These are phyloP conservation scores for Thamnophis elegans DNA, from an alignment of 2,797 vertebrate genomes.

Conservation along the genomic window DNA sequence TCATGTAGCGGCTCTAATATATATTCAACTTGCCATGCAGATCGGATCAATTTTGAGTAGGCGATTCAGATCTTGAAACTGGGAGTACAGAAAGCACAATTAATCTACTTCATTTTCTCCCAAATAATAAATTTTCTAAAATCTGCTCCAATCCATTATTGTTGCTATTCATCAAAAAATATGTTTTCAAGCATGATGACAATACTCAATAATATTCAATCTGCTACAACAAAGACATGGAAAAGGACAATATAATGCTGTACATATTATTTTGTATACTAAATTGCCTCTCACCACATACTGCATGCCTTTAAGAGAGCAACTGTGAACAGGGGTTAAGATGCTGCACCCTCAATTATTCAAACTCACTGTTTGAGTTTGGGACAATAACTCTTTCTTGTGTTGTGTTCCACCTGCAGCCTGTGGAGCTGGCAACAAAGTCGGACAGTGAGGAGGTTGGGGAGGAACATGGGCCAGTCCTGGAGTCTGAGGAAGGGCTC, in stretches of 20 bases:
- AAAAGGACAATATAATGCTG: background rate
- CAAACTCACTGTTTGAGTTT: background rate
- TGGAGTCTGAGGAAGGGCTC: too few relatives aligned
- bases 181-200: background rate
- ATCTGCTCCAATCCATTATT: background rate
- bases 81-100: background rate
- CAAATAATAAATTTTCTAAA: background rate
- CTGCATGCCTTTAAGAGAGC: background rate
- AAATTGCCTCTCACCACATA: background rate
- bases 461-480: too few relatives aligned
- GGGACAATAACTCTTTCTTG: background rate
- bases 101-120: background rate
- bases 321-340: background rate
- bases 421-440: too few relatives aligned
- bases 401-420: too few relatives aligned
- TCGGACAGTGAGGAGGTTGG: too few relatives aligned
- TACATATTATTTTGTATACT: background rate
- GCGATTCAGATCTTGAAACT: background rate
- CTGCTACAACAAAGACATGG: background rate
- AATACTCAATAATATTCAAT: background rate
- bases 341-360: background rate
- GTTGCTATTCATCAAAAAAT: background rate
- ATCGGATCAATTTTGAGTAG: background rate
- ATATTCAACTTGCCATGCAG: slow-evolving; percentile 1
- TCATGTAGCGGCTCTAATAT: background rate